A percentile compares a stretch with the other conserved stretches of the same genome.
These are phyloP conservation scores for Crioceris asparagi DNA, from an alignment of 2,888 invertebrate species.

Conservation along the genomic window DNA sequence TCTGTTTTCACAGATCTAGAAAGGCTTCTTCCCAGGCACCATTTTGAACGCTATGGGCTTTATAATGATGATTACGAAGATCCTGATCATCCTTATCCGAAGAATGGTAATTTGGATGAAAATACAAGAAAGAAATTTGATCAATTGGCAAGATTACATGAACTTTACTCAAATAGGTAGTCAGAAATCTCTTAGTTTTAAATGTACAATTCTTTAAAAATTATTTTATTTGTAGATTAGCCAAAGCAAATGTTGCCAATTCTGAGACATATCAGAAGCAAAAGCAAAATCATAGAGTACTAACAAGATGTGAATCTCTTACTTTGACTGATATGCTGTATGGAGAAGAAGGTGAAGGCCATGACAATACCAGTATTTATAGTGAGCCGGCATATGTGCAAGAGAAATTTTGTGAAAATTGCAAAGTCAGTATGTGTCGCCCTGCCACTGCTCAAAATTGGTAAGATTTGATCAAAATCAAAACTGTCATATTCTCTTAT, in stretches of 20 bases:
- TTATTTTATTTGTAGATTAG: conserved; percentile 36
- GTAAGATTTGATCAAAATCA: too few relatives aligned
- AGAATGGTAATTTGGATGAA: conserved; percentile 32
- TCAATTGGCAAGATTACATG: conserved; percentile 69
- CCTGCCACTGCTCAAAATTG: conserved; percentile 58
- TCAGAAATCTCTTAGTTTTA: not conserved
- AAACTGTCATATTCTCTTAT: not conserved
- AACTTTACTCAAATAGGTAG: conserved; percentile 63
- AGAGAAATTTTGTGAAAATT: conserved; percentile 67
- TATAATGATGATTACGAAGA: conserved; percentile 46
- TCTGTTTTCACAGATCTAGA: conserved; percentile 57
- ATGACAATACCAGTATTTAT: conserved; percentile 73
- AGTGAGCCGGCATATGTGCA: conserved; percentile 74
- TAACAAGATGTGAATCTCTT: conserved; percentile 59
- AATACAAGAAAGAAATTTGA: conserved; percentile 54
- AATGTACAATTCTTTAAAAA: too few relatives aligned
- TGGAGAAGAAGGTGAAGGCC: conserved; percentile 36
- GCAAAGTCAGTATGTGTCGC: conserved; percentile 54
- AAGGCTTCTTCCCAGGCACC: conserved; percentile 50
- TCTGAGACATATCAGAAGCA: conserved; percentile 49
- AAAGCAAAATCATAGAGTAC: conserved; percentile 32
- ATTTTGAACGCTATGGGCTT: conserved; percentile 46
- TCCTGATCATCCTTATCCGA: conserved; percentile 34
- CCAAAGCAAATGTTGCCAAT: conserved; percentile 59
- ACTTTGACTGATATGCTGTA: conserved; percentile 59